These are phyloP conservation scores for Falcaria lacertinaria DNA, from an alignment of 2,888 invertebrate species.

Conservation along the genomic window DNA sequence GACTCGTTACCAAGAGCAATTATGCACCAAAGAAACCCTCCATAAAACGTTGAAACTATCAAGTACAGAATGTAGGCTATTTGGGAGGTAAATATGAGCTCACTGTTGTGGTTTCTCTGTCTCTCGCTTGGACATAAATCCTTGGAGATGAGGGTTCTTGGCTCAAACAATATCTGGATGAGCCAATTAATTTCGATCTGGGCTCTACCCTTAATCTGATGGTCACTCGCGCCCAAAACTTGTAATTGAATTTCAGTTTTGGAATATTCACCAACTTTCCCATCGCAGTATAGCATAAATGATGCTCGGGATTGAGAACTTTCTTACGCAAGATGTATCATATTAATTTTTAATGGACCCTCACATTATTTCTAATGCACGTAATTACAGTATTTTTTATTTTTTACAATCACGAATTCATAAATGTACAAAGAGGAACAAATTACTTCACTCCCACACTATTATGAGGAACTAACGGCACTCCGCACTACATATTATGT, in stretches of 20 bases:
- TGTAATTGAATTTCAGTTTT: constrained; percentile 60
- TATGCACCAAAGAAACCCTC: background rate
- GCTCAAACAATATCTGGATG: constrained; percentile 67
- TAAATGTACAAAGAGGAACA: too few species aligned
- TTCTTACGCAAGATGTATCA: constrained; percentile 4
- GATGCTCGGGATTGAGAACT: constrained; percentile 9
- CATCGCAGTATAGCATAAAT: constrained; percentile 4
- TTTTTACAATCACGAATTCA: too few species aligned
- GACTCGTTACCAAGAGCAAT: background rate
- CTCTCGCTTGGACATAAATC: constrained; percentile 56
- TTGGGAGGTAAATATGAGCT: constrained; percentile 21
- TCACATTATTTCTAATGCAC: too few species aligned
- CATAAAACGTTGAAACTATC: background rate
- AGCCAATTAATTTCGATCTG: constrained; percentile 72
- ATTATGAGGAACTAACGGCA: too few species aligned
- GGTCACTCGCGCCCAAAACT: constrained; percentile 70
- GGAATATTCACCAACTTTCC: constrained; percentile 51
- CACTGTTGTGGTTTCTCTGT: constrained; percentile 26
- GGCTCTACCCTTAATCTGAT: constrained; percentile 66
- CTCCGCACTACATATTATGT: too few species aligned
- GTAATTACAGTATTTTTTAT: too few species aligned
- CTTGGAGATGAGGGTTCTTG: constrained; percentile 61
- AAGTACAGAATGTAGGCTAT: constrained; percentile 4
- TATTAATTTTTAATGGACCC: too few species aligned
- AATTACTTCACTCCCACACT: too few species aligned